Percentiles rank a stretch among this genome's conserved stretches.
phyloP scores from a whole-genome alignment of 2,797 vertebrate genomes.

The Botia kubotai region DNA sequence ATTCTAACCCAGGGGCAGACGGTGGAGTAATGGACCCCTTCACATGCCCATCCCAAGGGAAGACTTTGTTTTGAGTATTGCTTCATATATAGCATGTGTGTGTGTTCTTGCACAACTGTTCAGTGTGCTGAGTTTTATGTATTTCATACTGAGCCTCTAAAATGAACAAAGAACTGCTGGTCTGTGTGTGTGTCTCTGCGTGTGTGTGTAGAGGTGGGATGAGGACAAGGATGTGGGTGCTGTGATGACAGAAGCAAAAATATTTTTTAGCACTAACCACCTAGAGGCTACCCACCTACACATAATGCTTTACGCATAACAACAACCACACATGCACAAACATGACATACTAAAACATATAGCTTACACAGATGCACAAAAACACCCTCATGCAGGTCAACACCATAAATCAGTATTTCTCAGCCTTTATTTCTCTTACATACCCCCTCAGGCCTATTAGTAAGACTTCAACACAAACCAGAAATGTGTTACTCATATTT shows the following conservation, averaged over 20 bases:
- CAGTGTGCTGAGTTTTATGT: slow-evolving; percentile 22
- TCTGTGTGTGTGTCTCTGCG: neutral
- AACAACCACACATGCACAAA: neutral
- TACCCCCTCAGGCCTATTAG: neutral
- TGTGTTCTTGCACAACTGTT: slow-evolving; percentile 14
- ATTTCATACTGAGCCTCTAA: neutral
- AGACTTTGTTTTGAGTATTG: slow-evolving; percentile 49
- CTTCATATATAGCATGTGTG: slow-evolving; percentile 32
- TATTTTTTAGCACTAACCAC: slow-evolving; percentile 41
- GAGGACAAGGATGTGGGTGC: slow-evolving; percentile 43
- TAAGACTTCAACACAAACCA: neutral
- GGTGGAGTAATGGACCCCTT: slow-evolving; percentile 38
- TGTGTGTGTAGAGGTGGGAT: slow-evolving; percentile 40
- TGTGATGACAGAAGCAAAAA: slow-evolving; percentile 48
- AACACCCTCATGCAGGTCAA: neutral
- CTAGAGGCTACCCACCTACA: slow-evolving; percentile 16
- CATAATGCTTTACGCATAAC: neutral
- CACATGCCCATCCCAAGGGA: slow-evolving; percentile 35
- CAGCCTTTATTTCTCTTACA: neutral
- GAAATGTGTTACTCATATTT: neutral
- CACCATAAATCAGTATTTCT: neutral
- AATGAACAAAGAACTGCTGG: slow-evolving; percentile 7
- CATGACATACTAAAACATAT: neutral
- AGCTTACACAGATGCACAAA: neutral
- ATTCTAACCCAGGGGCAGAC: slow-evolving; percentile 27